Evolutionary conservation across 1,140 invertebrate genomes (phyloP).

Genomic region (Parapsyche elsis): DNA sequence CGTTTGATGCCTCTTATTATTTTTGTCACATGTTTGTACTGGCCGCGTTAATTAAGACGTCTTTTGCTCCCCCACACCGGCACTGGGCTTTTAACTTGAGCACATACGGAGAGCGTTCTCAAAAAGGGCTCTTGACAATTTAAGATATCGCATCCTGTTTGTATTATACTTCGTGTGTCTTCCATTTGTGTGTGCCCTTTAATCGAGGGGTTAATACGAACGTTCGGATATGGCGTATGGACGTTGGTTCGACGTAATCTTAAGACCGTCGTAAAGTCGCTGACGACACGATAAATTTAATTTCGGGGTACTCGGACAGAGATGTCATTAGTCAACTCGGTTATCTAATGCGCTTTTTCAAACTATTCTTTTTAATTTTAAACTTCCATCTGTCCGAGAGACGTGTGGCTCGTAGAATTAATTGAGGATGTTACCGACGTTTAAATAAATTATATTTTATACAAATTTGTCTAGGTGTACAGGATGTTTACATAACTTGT

Average conservation of each 20-base stretch:
- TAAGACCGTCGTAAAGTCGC: slow-evolving; percentile 49
- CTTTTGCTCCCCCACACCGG: no score
- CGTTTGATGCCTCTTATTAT: slow-evolving; percentile 12
- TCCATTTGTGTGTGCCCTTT: neutral
- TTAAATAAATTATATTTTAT: no score
- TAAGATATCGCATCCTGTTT: slow-evolving; percentile 13
- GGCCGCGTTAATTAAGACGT: slow-evolving; percentile 13
- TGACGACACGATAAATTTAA: slow-evolving; percentile 47
- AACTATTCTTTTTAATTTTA: neutral
- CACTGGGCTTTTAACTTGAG: slow-evolving; percentile 6
- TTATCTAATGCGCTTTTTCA: slow-evolving; percentile 34
- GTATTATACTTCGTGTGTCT: neutral
- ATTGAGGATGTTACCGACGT: no score
- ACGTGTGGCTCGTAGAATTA: neutral
- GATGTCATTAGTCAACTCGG: slow-evolving; percentile 48
- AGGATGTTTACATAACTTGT: no score
- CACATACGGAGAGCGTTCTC: no score
- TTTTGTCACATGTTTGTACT: slow-evolving; percentile 22
- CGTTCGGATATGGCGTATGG: no score
- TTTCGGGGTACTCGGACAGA: slow-evolving; percentile 28
- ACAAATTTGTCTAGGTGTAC: no score
- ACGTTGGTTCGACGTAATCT: slow-evolving; percentile 31
- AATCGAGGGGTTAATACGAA: slow-evolving; percentile 1
- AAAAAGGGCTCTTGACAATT: neutral
- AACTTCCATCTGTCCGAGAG: neutral